Base-by-base conservation (phyloP, 1,140 invertebrate genomes). In the Archegozetes longisetosus region DNA sequence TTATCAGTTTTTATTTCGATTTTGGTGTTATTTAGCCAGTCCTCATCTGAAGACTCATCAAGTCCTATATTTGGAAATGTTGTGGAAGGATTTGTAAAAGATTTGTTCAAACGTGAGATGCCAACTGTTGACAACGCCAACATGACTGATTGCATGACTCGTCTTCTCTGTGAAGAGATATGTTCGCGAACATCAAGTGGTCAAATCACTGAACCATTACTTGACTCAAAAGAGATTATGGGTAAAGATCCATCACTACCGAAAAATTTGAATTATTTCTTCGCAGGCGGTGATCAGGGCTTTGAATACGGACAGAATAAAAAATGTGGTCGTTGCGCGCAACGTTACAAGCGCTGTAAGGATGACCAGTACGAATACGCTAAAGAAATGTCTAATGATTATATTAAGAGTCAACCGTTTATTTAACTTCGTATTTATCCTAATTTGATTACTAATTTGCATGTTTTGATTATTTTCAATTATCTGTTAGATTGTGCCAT, bases 271-370 rank as follows among this genome's bases (percentile, higher is more conserved):
- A 24, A 24, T 9, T 58, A 58, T 46, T 51, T 58, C 20, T 51
- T 58, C 22, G 27, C 47, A n/a, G 57, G 57, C 14, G 57, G 57
- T 22, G 57, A 58, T 46, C 57, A 47, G 17, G 57, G 57, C 46
- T 58, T 50, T 24, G 57, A 58, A 51, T 58, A 28, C 14, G 57
- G 47, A 20, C 57, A 26, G 2, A 2, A n/a, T 27, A 58, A 58
- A 23, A 24, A 51, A 25, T 58, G 57, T 28, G 14, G 50, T 46
- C 46, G 40, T 24, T 58, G 57, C 27, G 57, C 57, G 14, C 17
- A 20, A 13, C 26, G 29, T 17, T 58, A 58, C 25, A 13, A 46
- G 17, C 48, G 50, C 20, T 58, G 57, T 26, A 20, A 13, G 14
- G 2, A 25, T 20, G 47, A 23, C 22, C 46, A 53, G n/a, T 58